phyloP scores from a whole-genome alignment of 1,140 invertebrate species.

The Nebria ingens region DNA sequence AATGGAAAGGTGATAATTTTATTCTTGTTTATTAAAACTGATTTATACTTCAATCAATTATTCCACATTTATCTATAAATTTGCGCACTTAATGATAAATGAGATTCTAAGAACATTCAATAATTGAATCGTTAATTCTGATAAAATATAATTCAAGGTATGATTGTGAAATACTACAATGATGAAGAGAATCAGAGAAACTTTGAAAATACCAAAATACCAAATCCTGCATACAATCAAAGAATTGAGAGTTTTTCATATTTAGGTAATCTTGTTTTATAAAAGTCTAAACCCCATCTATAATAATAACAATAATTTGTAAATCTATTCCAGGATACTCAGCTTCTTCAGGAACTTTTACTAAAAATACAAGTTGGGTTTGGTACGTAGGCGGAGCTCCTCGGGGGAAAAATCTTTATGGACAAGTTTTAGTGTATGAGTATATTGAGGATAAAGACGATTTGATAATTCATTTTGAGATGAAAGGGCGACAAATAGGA shows the following conservation, averaged over 20 bases:
- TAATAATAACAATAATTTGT: not conserved
- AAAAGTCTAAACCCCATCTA: no score
- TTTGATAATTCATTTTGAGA: not conserved
- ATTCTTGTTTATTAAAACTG: not conserved
- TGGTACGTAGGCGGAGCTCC: slow-evolving; percentile 12
- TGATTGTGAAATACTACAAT: not conserved
- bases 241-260: not conserved
- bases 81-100: no score
- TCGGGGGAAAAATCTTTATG: not conserved
- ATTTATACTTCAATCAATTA: no score
- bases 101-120: no score
- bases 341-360: slow-evolving; percentile 11
- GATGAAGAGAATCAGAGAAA: not conserved
- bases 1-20: slow-evolving; percentile 11
- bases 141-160: not conserved
- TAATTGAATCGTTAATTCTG: no score
- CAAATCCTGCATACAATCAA: not conserved
- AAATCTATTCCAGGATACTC: slow-evolving; percentile 12
- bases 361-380: not conserved
- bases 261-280: not conserved
- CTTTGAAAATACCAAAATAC: not conserved
- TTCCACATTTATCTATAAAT: no score
- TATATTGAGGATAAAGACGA: not conserved
- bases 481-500: not conserved
- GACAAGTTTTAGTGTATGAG: not conserved